phyloP scores from a whole-genome alignment of 2,888 invertebrate genomes.

The Flabesymbios commensalis region DNA sequence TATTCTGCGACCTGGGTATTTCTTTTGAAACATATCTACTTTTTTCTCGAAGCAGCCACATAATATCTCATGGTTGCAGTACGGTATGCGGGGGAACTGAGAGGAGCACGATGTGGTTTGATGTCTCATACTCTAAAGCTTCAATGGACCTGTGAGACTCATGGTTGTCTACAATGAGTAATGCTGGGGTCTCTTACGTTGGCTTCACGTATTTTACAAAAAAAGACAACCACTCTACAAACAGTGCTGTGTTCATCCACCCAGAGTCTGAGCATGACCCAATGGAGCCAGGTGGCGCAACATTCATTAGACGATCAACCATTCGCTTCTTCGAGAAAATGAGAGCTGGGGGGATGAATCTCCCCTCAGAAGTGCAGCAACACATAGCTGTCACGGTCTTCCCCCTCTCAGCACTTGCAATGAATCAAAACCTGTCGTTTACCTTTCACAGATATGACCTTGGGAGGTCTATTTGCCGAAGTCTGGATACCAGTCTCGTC shows the following conservation, averaged over 20 bases:
- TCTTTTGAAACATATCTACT: no score
- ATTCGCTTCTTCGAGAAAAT: conserved; percentile 2
- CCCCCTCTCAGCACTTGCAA: conserved; percentile 4
- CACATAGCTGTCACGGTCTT: background rate
- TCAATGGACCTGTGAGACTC: no score
- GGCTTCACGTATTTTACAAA: background rate
- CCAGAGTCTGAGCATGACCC: background rate
- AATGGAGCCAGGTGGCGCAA: background rate
- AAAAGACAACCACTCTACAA: background rate
- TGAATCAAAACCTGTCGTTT: conserved; percentile 2
- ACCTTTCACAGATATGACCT: background rate
- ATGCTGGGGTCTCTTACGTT: background rate
- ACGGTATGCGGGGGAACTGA: no score
- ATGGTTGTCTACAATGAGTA: background rate
- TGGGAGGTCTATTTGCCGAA: background rate
- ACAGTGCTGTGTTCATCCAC: background rate
- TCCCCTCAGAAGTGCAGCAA: background rate
- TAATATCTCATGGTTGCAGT: background rate
- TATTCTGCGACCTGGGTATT: no score
- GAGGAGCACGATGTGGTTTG: no score
- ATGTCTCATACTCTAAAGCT: no score
- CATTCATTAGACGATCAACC: background rate
- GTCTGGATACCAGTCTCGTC: background rate
- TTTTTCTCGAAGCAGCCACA: background rate
- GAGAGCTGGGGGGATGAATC: background rate